These are phyloP conservation scores for Hiodon tergisus DNA, from an alignment of 2,113 vertebrate species.

Conservation along the genomic window DNA sequence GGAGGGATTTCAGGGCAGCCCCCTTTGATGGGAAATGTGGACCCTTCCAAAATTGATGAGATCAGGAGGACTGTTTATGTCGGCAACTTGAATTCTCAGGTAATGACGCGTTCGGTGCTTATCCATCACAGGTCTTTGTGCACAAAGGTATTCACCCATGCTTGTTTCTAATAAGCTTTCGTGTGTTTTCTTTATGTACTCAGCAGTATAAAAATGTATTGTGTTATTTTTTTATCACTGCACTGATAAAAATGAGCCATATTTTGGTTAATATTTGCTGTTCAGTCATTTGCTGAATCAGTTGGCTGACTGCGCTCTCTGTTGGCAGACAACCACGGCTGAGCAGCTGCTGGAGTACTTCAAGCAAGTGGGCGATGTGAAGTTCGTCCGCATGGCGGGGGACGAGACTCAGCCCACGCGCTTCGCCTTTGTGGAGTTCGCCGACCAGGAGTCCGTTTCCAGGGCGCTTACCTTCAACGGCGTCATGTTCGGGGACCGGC, in stretches of 20 bases:
- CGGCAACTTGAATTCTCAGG: conserved; percentile 95
- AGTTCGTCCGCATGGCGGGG: conserved; percentile 95
- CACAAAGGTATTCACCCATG: no score
- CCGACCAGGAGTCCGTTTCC: conserved; percentile 86
- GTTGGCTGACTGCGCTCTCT: neutral
- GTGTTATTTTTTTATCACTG: neutral
- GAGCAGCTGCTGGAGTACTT: conserved; percentile 93
- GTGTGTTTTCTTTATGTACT: no score
- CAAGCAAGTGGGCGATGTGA: conserved; percentile 92
- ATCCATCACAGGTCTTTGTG: no score
- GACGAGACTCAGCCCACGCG: conserved; percentile 93
- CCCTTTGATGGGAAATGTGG: conserved; percentile 90
- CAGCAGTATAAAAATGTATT: neutral
- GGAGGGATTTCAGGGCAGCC: conserved; percentile 70
- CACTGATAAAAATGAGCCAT: no score
- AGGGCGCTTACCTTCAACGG: conserved; percentile 93
- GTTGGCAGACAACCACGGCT: conserved; percentile 78
- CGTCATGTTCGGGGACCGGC: conserved; percentile 95
- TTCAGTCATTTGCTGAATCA: no score
- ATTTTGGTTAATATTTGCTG: no score
- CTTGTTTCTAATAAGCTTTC: no score
- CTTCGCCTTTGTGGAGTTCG: conserved; percentile 93
- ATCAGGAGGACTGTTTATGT: conserved; percentile 93
- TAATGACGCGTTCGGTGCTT: conserved; percentile 30
- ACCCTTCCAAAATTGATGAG: conserved; percentile 91